Evolutionary conservation across 2,113 vertebrate species (phyloP), one percentile per base, ranked within the genome.

Genomic region (Galbula dea): DNA sequence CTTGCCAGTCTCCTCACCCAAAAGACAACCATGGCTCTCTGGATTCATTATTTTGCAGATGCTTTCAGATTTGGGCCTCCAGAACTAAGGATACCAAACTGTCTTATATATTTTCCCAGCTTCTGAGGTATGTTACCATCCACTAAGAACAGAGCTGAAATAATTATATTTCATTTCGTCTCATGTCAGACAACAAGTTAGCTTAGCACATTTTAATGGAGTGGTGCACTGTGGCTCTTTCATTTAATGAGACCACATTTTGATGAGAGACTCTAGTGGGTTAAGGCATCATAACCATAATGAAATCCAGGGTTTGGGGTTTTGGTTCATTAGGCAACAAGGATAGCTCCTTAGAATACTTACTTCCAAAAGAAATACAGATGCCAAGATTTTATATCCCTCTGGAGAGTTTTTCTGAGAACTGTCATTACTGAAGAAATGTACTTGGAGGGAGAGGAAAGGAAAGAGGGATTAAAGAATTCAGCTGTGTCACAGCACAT

Each of bases 321-420:
- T 91, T 93, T 97, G 96, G 95, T 96, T 98, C 97, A 97, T 97
- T 98, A 98, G 94, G 97, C 95, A 97, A 94, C 91, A 97, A 94
- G 76, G 88, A 96, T 86, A 83, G 80, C 69, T 96, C 83, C 96
- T 98, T 67, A 81, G 88, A 89, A 95, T 88, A 85, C 73, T 97
- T 95, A 61, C 77, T 97, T 95, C 84, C 84, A 83, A 93, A 97
- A 95, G 90, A 93, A 96, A 94, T 73, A 89, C 84, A 86, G 58
- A 91, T 71, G 65, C 69, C 92, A 96, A 90, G 86, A 93, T 93
- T 69, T 83, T 94, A 85, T 76, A 88, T 67, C 73, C 39, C 91
- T 90, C 90, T 91, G 26, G 58, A 90, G 86, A 97, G 59, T 90
- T 95, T 90, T 88, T 69, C 89, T 89, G 75, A 90, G 83, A 92